Evolutionary conservation across 2,113 vertebrate species (phyloP).

Genomic region (human (Homo sapiens)): DNA sequence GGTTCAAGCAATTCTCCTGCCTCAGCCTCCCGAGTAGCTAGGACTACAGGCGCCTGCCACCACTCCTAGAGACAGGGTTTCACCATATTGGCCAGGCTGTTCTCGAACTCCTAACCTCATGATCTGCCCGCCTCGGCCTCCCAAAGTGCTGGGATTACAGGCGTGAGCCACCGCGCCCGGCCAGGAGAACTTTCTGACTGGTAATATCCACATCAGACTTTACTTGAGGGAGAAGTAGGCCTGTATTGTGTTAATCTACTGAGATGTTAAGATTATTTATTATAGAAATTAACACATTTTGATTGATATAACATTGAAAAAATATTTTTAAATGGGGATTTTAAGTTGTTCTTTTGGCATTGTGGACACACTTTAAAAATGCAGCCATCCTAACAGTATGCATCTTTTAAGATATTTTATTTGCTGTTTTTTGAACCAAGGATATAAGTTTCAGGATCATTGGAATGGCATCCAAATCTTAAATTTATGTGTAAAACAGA

Average conservation of each 20-base stretch:
- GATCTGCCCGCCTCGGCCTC: no score
- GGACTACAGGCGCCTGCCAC: no score
- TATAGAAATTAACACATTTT: neutral
- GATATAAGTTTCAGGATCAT: neutral
- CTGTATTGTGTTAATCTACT: neutral
- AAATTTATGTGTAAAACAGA: constrained; percentile 40
- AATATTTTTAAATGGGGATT: neutral
- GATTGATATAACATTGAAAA: neutral
- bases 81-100: no score
- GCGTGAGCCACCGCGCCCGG: no score
- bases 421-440: neutral
- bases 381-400: neutral
- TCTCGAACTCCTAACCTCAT: no score
- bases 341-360: neutral
- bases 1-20: no score
- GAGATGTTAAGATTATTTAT: neutral
- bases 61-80: no score
- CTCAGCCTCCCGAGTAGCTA: no score
- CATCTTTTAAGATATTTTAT: constrained; percentile 1
- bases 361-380: neutral
- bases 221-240: neutral
- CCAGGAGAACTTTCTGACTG: neutral
- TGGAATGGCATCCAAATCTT: constrained; percentile 41
- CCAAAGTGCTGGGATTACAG: no score
- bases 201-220: neutral